These are phyloP conservation scores for Ectropis crepuscularia DNA, from an alignment of 2,888 invertebrate species.

Conservation along the genomic window DNA sequence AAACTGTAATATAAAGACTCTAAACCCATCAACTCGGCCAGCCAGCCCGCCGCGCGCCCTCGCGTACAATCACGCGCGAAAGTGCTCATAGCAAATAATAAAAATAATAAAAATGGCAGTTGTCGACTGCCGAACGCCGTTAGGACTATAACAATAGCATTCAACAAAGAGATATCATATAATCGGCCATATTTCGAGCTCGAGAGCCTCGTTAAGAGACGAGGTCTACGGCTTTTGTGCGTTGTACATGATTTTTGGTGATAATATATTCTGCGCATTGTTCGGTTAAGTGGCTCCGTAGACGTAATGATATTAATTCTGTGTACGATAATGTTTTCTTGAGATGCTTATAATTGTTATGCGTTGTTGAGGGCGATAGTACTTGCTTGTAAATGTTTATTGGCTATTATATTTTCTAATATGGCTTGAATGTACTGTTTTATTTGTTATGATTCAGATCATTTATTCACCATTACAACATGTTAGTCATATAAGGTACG, in stretches of 20 bases:
- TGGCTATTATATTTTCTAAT: neutral
- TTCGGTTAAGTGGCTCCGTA: slow-evolving; percentile 18
- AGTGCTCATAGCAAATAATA: slow-evolving; percentile 50
- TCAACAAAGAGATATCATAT: slow-evolving; percentile 47
- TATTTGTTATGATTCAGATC: neutral
- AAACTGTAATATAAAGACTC: slow-evolving; percentile 7
- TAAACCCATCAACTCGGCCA: no score
- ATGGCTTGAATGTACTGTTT: neutral
- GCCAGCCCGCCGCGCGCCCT: neutral
- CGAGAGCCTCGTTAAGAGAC: slow-evolving; percentile 48
- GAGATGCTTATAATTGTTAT: neutral
- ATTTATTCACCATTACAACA: no score
- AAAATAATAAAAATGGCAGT: slow-evolving; percentile 48
- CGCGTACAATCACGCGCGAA: slow-evolving; percentile 48
- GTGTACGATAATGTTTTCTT: neutral
- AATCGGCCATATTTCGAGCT: slow-evolving; percentile 50
- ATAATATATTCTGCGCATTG: slow-evolving; percentile 37
- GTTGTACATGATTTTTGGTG: slow-evolving; percentile 43
- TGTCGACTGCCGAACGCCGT: slow-evolving; percentile 44
- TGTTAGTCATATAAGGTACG: no score
- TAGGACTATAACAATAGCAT: slow-evolving; percentile 48
- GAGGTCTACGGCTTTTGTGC: slow-evolving; percentile 43
- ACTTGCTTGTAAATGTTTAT: neutral
- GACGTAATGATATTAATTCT: slow-evolving; percentile 12
- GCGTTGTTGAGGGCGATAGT: neutral